A percentile compares a stretch with the other conserved stretches of the same genome.
Conservation (phyloP, 2,888 invertebrate species). For the Eilema depressum region DNA sequence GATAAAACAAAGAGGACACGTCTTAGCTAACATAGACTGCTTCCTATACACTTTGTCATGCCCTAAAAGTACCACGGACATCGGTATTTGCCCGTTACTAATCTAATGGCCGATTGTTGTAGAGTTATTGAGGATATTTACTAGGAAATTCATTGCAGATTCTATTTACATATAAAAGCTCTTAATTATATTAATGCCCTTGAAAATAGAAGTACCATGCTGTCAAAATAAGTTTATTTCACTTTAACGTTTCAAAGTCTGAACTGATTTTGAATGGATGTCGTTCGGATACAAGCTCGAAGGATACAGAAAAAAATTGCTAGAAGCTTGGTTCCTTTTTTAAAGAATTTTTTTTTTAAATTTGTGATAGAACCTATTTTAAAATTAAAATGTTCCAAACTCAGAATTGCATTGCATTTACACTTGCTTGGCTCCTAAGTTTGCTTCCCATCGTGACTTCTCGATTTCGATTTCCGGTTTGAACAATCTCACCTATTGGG, state of each 20-base stretch:
- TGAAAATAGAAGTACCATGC: not conserved
- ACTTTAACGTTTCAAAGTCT: no score
- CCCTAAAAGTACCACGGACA: slow-evolving; percentile 43
- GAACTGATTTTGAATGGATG: no score
- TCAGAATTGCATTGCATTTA: no score
- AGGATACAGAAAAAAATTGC: no score
- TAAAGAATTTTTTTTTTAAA: no score
- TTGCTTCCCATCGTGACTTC: not conserved
- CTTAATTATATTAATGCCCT: not conserved
- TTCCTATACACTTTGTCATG: slow-evolving; percentile 46
- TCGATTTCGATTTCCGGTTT: not conserved
- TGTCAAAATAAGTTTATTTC: not conserved
- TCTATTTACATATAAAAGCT: not conserved
- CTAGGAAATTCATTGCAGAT: slow-evolving; percentile 9
- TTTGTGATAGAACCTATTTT: no score
- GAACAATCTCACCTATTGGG: no score
- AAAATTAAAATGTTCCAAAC: no score
- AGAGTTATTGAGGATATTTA: slow-evolving; percentile 25
- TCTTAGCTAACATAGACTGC: slow-evolving; percentile 40
- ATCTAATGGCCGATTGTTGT: slow-evolving; percentile 42
- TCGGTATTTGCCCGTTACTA: slow-evolving; percentile 23
- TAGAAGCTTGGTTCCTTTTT: no score
- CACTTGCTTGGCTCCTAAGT: not conserved
- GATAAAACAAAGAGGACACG: slow-evolving; percentile 50
- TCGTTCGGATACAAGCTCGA: no score